Evolutionary conservation across 1,140 invertebrate species (phyloP).

Genomic region (Ptiloglossa arizonensis): DNA sequence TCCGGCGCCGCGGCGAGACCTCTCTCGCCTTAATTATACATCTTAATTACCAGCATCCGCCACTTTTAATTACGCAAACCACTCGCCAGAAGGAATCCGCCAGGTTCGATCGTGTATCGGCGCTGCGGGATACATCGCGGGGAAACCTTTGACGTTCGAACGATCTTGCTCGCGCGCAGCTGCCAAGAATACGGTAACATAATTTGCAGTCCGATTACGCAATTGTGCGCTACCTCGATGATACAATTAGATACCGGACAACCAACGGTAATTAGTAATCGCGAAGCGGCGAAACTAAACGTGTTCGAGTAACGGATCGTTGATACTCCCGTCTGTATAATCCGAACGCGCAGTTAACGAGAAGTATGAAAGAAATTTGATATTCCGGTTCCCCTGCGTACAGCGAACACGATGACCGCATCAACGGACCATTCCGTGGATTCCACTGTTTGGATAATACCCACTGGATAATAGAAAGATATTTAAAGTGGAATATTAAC

Average conservation of each 20-base stretch:
- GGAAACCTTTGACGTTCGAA: not conserved
- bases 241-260: slow-evolving; percentile 5
- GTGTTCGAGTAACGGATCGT: not conserved
- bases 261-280: slow-evolving; percentile 23
- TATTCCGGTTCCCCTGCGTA: no score
- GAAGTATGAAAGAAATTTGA: no score
- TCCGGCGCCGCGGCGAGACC: no score
- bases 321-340: slow-evolving; percentile 1
- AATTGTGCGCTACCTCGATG: not conserved
- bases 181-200: no score
- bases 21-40: slow-evolving; percentile 55
- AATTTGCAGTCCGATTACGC: slow-evolving; percentile 5
- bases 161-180: not conserved
- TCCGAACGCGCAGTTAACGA: not conserved
- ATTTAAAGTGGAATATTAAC: no score
- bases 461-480: no score
- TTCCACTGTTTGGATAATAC: no score
- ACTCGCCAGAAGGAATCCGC: not conserved
- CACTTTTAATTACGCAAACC: slow-evolving; percentile 49
- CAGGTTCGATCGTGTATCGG: not conserved
- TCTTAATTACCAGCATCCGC: slow-evolving; percentile 43
- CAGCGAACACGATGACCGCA: no score
- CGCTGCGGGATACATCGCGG: not conserved
- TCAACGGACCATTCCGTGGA: no score
- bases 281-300: slow-evolving; percentile 11